Base-by-base conservation (phyloP, 92 coral and sea anemone species). In the Phymanthus crucifer region DNA sequence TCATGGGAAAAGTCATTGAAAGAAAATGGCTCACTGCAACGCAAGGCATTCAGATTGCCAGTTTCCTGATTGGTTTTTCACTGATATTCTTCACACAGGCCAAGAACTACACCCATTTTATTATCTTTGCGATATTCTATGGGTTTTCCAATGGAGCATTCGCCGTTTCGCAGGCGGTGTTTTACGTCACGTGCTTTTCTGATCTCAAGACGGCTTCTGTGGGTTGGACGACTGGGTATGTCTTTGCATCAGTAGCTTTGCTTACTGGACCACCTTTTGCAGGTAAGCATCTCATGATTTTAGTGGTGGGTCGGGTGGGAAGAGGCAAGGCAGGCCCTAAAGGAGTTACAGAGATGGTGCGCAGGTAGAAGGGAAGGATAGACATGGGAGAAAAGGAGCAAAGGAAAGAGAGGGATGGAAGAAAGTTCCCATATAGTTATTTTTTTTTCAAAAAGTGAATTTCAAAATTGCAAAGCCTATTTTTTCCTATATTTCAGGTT, bases 151-250 rank as follows among this genome's bases (percentile, higher is more conserved):
- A 69, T 69, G 83, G 83, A 18, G 71, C 24, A 0, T 79, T 68
- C 70, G 50, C 48, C 12, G 36, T 58, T 4, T 18, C 75, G 4
- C 83, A 79, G 33, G 71, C 46, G 27, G 54, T 87, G n/a, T 71
- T 82, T 47, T 73, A 82, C 43, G 38, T 87, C 27, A 87, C 83
- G 27, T 76, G 79, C 35, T 75, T 75, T 56, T 78, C 79, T 47
- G 90, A 87, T 32, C 11, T 54, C 10, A 48, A 29, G 26, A 87
- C 54, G 46, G 83, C 82, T 35, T 78, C 90, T 24, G 68, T 76
- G 23, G 90, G 86, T 4, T 87, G 78, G 83, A 86, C 83, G 4
- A 24, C 77, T 61, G 87, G 76, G 8, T 74, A 77, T 19, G 45
- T 78, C 12, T 34, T 66, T 34, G 27, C 66, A 27, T n/a, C 82